These are phyloP conservation scores for Zootoca vivipara DNA, from an alignment of 2,113 vertebrate species.

Conservation along the genomic window DNA sequence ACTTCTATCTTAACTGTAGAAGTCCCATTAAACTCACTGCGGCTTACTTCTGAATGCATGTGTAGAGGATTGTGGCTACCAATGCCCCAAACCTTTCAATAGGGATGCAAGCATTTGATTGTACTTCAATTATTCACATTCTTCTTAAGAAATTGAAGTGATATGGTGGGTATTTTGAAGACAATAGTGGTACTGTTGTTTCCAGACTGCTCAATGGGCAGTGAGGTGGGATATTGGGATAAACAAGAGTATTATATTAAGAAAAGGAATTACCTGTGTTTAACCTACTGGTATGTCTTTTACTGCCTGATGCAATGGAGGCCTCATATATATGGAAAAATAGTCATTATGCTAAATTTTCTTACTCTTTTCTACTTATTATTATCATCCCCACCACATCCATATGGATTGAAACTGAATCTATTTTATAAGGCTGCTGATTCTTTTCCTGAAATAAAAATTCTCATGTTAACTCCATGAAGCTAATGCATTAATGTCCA, in stretches of 20 bases:
- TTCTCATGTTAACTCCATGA: not conserved
- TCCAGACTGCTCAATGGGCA: no score
- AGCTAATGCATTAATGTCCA: not conserved
- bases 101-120: no score
- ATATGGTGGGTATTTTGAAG: no score
- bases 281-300: not conserved
- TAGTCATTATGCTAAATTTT: not conserved
- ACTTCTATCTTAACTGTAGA: no score
- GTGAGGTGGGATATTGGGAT: no score
- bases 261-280: not conserved
- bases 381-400: not conserved
- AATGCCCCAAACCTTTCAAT: no score
- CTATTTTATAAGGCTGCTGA: not conserved
- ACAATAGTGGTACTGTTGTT: no score
- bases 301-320: not conserved
- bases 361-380: not conserved
- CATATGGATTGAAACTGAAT: not conserved
- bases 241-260: not conserved
- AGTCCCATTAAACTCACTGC: no score
- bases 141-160: no score
- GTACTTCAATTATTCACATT: no score
- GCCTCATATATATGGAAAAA: not conserved
- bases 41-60: no score
- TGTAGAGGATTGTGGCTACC: no score
- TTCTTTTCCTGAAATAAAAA: not conserved